phyloP scores from a whole-genome alignment of 2,888 invertebrate genomes.

The Campoplex capitator region DNA sequence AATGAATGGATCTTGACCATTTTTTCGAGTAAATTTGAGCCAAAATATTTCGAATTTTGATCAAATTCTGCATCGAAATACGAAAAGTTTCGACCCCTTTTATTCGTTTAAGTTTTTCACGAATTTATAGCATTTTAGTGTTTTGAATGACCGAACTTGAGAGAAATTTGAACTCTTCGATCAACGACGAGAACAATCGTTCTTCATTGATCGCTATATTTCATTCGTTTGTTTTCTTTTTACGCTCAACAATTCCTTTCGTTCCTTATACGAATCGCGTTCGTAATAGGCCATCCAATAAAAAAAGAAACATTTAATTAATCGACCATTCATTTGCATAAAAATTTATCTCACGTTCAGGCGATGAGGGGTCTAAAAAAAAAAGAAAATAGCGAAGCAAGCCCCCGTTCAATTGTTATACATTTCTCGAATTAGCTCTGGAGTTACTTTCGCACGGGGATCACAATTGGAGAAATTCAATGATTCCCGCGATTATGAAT shows the following conservation, averaged over 20 bases:
- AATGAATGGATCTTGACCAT: not conserved
- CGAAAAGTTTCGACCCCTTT: too few species aligned
- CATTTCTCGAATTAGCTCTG: slow-evolving; percentile 17
- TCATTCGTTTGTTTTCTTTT: not conserved
- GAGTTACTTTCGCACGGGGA: slow-evolving; percentile 38
- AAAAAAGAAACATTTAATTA: not conserved
- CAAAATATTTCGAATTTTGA: not conserved
- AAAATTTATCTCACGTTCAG: slow-evolving; percentile 11
- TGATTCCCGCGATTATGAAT: slow-evolving; percentile 48
- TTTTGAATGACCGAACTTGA: not conserved
- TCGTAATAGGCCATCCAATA: not conserved
- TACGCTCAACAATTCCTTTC: not conserved
- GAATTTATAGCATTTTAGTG: not conserved
- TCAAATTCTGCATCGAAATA: too few species aligned
- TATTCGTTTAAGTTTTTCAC: not conserved
- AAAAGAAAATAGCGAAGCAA: not conserved
- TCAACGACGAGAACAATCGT: too few species aligned
- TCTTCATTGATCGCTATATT: not conserved
- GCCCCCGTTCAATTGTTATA: slow-evolving; percentile 14
- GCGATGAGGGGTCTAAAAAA: not conserved
- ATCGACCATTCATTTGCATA: slow-evolving; percentile 14
- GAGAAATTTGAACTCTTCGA: not conserved
- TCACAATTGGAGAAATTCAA: slow-evolving; percentile 62
- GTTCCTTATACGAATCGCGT: not conserved
- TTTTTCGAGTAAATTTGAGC: not conserved